Evolutionary conservation across 2,888 invertebrate species (phyloP).

Genomic region (Cabera pusaria): DNA sequence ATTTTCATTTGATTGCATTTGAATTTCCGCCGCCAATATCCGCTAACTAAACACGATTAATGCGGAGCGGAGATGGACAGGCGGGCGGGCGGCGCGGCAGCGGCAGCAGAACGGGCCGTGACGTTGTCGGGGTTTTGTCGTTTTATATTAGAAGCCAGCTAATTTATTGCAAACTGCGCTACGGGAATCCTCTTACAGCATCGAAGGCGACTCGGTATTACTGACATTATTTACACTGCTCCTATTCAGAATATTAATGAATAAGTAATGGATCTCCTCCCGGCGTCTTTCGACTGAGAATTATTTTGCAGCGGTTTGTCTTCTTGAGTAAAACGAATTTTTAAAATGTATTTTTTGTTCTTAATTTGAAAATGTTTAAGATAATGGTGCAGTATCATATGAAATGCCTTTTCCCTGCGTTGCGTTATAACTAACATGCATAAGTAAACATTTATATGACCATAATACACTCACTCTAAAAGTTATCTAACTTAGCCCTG

Average conservation of each 20-base stretch:
- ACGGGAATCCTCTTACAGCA: conserved; percentile 65
- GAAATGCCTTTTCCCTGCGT: no score
- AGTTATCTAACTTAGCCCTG: no score
- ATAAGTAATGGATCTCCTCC: conserved; percentile 18
- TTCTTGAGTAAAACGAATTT: conserved; percentile 2
- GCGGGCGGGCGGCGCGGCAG: conserved; percentile 52
- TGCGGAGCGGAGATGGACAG: conserved; percentile 79
- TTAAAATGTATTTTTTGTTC: no score
- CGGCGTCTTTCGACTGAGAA: conserved; percentile 1
- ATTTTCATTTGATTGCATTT: conserved; percentile 84
- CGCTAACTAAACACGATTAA: conserved; percentile 85
- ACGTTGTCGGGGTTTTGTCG: conserved; percentile 75
- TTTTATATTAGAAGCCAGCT: conserved; percentile 81
- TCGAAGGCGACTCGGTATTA: conserved; percentile 46
- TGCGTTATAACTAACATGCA: no score
- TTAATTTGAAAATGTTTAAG: no score
- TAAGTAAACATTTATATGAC: no score
- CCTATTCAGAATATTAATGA: conserved; percentile 29
- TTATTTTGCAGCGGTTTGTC: conserved; percentile 3
- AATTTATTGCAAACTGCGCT: conserved; percentile 81
- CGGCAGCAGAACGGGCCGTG: conserved; percentile 46
- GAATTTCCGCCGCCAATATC: conserved; percentile 83
- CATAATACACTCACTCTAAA: no score
- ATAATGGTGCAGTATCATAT: no score
- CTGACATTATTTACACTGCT: conserved; percentile 44